Evolutionary conservation across 2,113 vertebrate genomes (phyloP).

Genomic region (Alethe castanea): DNA sequence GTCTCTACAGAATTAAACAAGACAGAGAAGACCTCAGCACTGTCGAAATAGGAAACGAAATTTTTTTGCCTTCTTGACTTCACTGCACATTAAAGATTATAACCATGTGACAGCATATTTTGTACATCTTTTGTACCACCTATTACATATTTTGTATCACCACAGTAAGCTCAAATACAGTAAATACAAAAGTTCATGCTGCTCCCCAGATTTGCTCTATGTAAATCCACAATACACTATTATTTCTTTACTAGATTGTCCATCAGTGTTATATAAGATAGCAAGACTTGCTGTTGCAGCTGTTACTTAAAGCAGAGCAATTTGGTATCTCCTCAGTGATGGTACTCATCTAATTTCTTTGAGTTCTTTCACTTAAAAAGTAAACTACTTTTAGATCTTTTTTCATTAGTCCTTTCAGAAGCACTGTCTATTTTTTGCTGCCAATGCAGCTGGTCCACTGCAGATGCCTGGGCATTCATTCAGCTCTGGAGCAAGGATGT

Average conservation of each 20-base stretch:
- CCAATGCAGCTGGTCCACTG: constrained; percentile 16
- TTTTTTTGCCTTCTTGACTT: neutral
- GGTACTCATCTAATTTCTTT: neutral
- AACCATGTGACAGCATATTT: neutral
- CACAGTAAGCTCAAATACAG: neutral
- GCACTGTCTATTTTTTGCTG: neutral
- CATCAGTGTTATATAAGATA: neutral
- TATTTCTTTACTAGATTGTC: neutral
- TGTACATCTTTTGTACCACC: neutral
- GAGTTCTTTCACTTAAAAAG: neutral
- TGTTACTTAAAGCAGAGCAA: neutral
- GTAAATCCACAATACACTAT: neutral
- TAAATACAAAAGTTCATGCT: neutral
- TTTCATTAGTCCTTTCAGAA: constrained; percentile 14
- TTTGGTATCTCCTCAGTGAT: neutral
- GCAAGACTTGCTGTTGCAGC: neutral
- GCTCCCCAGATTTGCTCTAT: neutral
- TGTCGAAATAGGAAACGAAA: neutral
- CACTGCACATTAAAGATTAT: neutral
- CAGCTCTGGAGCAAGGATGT: neutral
- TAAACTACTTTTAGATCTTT: neutral
- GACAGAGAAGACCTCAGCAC: neutral
- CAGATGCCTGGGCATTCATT: constrained; percentile 4
- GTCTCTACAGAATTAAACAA: neutral
- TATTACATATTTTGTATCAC: neutral